These are phyloP conservation scores for Brachionus rotundiformis DNA, from an alignment of 1,140 invertebrate genomes.

Conservation along the genomic window DNA sequence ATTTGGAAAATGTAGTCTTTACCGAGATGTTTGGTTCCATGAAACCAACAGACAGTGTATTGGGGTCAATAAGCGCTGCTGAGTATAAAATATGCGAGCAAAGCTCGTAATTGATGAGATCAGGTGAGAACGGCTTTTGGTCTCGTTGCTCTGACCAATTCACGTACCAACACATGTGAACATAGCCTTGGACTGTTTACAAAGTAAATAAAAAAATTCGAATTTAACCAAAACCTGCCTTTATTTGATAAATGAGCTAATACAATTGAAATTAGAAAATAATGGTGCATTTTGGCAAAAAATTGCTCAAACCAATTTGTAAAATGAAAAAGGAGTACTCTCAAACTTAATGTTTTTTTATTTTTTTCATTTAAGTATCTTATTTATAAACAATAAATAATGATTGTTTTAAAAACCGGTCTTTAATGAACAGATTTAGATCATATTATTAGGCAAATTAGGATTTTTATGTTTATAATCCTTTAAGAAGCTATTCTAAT, in stretches of 20 bases:
- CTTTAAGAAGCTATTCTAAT: constrained; percentile 15
- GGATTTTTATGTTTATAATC: not conserved
- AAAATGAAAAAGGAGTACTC: not conserved
- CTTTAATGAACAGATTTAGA: not conserved
- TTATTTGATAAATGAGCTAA: not conserved
- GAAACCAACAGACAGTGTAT: not conserved
- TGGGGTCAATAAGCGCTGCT: constrained; percentile 42
- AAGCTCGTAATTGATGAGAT: constrained; percentile 27
- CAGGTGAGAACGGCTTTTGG: not conserved
- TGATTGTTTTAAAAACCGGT: not conserved
- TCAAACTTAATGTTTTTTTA: not conserved
- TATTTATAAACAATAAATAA: constrained; percentile 4
- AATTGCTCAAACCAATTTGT: not conserved
- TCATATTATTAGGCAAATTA: constrained; percentile 10
- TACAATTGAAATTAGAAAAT: not conserved
- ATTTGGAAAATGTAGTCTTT: too few species aligned
- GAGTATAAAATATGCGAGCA: constrained; percentile 41
- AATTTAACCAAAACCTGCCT: not conserved
- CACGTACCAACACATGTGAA: constrained; percentile 46
- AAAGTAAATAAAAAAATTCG: not conserved
- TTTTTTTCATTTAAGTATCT: constrained; percentile 2
- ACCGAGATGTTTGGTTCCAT: constrained; percentile 7
- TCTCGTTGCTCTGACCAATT: constrained; percentile 28
- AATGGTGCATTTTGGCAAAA: not conserved
- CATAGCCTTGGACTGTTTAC: constrained; percentile 9